Percentiles rank a stretch among this genome's conserved stretches.
These are phyloP conservation scores for Pseudomugil gertrudae DNA, from an alignment of 2,797 vertebrate genomes.

Conservation along the genomic window DNA sequence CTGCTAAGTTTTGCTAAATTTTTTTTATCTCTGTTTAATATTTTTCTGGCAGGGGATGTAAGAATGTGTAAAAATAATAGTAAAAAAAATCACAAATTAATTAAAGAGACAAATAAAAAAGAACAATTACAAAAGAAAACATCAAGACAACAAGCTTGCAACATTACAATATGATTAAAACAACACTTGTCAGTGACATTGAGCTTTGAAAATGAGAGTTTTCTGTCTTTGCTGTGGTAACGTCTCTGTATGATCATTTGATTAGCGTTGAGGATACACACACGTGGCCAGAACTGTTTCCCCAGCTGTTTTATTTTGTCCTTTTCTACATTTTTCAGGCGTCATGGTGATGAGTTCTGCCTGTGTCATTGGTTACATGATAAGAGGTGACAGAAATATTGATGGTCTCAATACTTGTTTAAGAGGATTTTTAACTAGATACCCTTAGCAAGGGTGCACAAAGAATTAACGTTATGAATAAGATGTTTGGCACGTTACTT, in stretches of 20 bases:
- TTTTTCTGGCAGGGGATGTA: background rate
- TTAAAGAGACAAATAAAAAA: no score
- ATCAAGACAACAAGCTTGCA: background rate
- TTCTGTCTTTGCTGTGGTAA: no score
- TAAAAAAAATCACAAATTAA: no score
- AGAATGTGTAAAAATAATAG: no score
- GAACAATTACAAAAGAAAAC: no score
- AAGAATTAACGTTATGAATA: background rate
- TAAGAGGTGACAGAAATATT: background rate
- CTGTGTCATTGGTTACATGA: no score
- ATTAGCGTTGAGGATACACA: background rate
- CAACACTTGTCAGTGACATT: background rate
- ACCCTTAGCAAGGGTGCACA: background rate
- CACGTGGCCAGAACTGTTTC: background rate
- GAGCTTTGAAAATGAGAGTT: background rate
- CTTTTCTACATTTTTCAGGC: background rate
- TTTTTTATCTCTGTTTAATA: background rate
- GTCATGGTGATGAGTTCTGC: background rate
- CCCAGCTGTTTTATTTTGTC: no score
- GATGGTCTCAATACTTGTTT: background rate
- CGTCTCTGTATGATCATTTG: no score
- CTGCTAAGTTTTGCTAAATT: background rate
- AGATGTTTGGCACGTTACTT: background rate
- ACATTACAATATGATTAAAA: background rate
- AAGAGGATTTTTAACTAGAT: background rate